A percentile compares a stretch with the other conserved stretches of the same genome.
phyloP scores from a whole-genome alignment of 2,888 invertebrate species.

The Chymomyza caudatula region DNA sequence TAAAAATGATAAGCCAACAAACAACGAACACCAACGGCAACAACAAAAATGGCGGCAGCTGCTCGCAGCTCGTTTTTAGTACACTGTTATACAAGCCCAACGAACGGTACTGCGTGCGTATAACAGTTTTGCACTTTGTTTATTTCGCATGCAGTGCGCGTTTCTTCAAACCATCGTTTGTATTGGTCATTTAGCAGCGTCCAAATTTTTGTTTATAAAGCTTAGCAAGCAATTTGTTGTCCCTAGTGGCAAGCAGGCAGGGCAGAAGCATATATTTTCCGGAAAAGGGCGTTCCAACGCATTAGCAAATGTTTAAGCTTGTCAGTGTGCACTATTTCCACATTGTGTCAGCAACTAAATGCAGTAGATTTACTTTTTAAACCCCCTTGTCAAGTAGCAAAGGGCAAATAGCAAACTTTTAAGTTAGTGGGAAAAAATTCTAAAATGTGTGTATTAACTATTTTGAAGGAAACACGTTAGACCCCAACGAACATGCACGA shows the following conservation, averaged over 20 bases:
- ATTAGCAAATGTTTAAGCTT: not conserved
- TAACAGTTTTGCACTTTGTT: slow-evolving; percentile 24
- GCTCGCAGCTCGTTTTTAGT: slow-evolving; percentile 40
- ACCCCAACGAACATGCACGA: too few relatives aligned
- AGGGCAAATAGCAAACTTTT: too few relatives aligned
- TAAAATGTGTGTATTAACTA: too few relatives aligned
- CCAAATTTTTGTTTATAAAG: slow-evolving; percentile 29
- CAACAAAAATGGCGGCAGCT: slow-evolving; percentile 25
- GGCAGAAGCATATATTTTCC: not conserved
- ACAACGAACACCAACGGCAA: not conserved
- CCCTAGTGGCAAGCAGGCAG: not conserved
- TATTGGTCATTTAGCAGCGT: slow-evolving; percentile 31
- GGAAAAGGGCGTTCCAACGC: not conserved
- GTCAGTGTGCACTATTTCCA: not conserved
- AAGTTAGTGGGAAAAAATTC: too few relatives aligned
- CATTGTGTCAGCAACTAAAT: too few relatives aligned
- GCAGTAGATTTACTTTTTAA: too few relatives aligned
- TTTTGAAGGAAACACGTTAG: too few relatives aligned
- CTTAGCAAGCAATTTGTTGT: slow-evolving; percentile 37
- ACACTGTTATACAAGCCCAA: slow-evolving; percentile 49
- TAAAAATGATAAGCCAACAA: slow-evolving; percentile 56
- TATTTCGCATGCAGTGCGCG: slow-evolving; percentile 19
- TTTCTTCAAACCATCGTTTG: slow-evolving; percentile 23
- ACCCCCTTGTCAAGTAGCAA: too few relatives aligned
- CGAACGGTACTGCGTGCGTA: slow-evolving; percentile 20